Conservation (phyloP, 30 jellyfish, hydroid and myxozoan genomes). For the Rhopilema esculentum region DNA sequence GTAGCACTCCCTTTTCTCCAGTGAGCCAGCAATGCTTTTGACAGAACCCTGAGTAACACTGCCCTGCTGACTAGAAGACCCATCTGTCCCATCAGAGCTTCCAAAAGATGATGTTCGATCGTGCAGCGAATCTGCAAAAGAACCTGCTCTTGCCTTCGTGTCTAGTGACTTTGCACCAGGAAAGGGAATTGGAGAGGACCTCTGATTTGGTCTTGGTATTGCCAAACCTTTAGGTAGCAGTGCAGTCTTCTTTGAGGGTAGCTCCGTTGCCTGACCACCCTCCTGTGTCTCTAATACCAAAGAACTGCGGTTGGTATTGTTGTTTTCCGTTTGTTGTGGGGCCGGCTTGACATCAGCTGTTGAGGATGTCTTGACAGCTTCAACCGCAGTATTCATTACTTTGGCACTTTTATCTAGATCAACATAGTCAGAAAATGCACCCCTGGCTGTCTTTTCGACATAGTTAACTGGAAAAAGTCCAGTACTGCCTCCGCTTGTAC, state of each 20-base stretch:
- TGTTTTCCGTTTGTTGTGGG: not conserved
- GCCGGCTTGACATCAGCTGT: not conserved
- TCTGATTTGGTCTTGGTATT: conserved; percentile 16
- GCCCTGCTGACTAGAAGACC: conserved; percentile 35
- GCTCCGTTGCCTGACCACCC: not conserved
- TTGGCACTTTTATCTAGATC: conserved; percentile 90
- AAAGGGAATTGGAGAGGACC: conserved; percentile 19
- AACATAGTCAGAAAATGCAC: conserved; percentile 88
- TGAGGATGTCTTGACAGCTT: not conserved
- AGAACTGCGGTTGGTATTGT: not conserved
- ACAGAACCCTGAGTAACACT: conserved; percentile 55
- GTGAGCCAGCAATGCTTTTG: conserved; percentile 49
- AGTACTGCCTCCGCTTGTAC: conserved; percentile 73
- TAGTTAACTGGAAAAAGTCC: conserved; percentile 94
- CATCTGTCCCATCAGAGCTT: conserved; percentile 68
- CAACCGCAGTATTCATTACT: not conserved
- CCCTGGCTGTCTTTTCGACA: conserved; percentile 80
- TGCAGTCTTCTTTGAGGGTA: conserved; percentile 43
- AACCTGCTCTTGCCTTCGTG: conserved; percentile 21
- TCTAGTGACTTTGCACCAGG: conserved; percentile 11
- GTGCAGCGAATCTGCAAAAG: conserved; percentile 49
- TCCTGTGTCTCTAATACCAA: not conserved
- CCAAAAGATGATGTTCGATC: conserved; percentile 74
- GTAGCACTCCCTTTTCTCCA: conserved; percentile 60
- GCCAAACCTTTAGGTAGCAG: conserved; percentile 67